A percentile compares a stretch with the other conserved stretches of the same genome.
These are phyloP conservation scores for Eurystomus glaucurus DNA, from an alignment of 2,797 vertebrate genomes.

Conservation along the genomic window DNA sequence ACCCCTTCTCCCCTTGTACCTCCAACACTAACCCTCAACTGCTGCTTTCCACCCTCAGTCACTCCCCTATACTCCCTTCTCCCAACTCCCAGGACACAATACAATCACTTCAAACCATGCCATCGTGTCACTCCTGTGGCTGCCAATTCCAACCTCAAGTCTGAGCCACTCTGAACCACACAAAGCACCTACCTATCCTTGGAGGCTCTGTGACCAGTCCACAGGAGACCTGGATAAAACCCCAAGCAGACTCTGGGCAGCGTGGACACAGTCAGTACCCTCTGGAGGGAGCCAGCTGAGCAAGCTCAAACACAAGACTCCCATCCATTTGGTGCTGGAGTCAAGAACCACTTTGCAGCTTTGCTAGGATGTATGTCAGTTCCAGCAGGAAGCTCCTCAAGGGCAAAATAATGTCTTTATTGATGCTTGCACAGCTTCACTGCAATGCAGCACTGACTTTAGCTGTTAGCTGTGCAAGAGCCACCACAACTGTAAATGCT, in stretches of 20 bases:
- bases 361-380: accelerated
- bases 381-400: neutral
- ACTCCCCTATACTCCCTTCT: neutral
- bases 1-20: neutral
- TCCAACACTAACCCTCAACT: neutral
- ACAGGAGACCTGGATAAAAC: neutral
- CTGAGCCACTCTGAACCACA: neutral
- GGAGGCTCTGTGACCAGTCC: accelerated
- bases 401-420: neutral
- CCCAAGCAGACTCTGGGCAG: neutral
- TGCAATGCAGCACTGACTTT: neutral
- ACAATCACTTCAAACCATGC: neutral
- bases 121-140: accelerated
- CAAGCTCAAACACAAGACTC: neutral
- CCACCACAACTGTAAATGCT: neutral
- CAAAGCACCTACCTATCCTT: neutral
- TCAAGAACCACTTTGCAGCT: neutral
- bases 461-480: neutral
- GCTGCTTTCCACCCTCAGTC: neutral
- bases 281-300: neutral
- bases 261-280: accelerated
- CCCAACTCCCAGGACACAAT: accelerated
- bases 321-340: neutral
- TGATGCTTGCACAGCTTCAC: neutral
- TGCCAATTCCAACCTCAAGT: neutral